phyloP scores from a whole-genome alignment of 2,113 vertebrate species.

The Larimichthys polyactis region DNA sequence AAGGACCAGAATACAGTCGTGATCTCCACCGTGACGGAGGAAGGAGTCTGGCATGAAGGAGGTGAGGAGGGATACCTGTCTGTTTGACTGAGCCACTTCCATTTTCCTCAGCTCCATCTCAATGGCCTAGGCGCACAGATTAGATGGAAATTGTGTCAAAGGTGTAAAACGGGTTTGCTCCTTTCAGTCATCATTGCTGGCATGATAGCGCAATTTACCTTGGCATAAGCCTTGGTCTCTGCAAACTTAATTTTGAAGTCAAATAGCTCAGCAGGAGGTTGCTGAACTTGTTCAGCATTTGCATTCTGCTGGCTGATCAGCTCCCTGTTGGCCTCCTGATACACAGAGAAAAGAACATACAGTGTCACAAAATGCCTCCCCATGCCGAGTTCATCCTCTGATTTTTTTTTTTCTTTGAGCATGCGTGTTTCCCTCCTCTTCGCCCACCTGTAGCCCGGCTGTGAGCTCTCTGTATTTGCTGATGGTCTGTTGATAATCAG shows the following conservation, averaged over 20 bases:
- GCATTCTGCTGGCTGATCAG: slow-evolving; percentile 94
- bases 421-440: neutral
- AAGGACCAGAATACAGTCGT: slow-evolving; percentile 93
- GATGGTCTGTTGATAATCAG: slow-evolving; percentile 97
- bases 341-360: neutral
- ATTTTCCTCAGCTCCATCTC: slow-evolving; percentile 99
- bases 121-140: slow-evolving; percentile 87
- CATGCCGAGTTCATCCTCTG: neutral
- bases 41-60: slow-evolving; percentile 99
- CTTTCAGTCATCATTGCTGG: neutral
- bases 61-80: slow-evolving; percentile 94
- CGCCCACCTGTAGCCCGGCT: slow-evolving; percentile 89
- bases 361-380: neutral
- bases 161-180: neutral
- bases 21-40: slow-evolving; percentile 94
- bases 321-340: slow-evolving; percentile 93
- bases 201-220: slow-evolving; percentile 81
- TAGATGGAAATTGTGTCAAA: neutral
- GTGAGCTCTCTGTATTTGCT: slow-evolving; percentile 96
- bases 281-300: slow-evolving; percentile 90
- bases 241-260: slow-evolving; percentile 99
- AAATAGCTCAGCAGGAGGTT: slow-evolving; percentile 92
- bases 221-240: slow-evolving; percentile 97
- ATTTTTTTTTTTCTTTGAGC: neutral
- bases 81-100: slow-evolving; percentile 95